Conservation (phyloP, 2,113 vertebrate species). For the Laticauda laticaudata region DNA sequence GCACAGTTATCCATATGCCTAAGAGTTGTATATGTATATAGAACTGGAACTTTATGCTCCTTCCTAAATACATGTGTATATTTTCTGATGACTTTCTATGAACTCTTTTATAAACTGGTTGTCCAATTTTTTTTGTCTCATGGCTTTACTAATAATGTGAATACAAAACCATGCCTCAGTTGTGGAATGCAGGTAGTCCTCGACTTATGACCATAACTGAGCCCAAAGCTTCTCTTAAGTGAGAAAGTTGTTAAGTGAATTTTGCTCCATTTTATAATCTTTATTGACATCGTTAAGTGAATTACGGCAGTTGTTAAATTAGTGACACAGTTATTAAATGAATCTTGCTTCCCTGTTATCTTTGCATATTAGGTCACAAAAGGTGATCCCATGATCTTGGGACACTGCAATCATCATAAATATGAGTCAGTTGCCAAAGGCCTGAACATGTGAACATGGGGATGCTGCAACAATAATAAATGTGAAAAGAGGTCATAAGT, state of each 20-base stretch:
- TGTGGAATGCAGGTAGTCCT: constrained; percentile 36
- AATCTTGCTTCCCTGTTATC: not conserved
- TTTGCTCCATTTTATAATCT: not conserved
- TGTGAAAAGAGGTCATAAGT: not conserved
- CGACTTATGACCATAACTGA: not conserved
- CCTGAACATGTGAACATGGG: not conserved
- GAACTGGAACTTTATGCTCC: not conserved
- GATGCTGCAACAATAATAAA: not conserved
- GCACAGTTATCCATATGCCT: not conserved
- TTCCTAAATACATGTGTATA: constrained; percentile 15
- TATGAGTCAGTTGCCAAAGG: not conserved
- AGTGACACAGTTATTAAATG: not conserved
- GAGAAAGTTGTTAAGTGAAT: not conserved
- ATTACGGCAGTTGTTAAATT: not conserved
- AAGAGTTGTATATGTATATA: not conserved
- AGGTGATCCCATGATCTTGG: not conserved
- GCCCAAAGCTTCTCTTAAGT: not conserved
- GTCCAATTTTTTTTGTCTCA: constrained; percentile 29
- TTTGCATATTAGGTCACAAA: not conserved
- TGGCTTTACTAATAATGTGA: constrained; percentile 37
- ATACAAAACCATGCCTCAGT: constrained; percentile 44
- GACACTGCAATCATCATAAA: not conserved
- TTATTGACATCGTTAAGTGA: not conserved
- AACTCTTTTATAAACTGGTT: constrained; percentile 29
- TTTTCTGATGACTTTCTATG: not conserved